Evolutionary conservation across 2,888 invertebrate genomes (phyloP).

Genomic region (Caenorhabditis virilis): DNA sequence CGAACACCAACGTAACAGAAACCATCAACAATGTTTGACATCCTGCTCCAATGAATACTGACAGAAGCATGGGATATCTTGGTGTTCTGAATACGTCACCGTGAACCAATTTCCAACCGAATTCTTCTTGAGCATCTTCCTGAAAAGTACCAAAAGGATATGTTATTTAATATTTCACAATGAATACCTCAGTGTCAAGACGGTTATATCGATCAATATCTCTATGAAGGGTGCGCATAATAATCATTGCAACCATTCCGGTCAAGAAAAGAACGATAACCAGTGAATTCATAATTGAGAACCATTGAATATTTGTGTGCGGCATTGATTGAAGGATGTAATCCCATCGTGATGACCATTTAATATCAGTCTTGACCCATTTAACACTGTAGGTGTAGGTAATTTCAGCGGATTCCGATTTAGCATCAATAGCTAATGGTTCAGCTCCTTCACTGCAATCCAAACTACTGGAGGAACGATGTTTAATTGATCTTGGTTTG

Average conservation of each 20-base stretch:
- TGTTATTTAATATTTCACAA: not conserved
- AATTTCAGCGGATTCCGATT: constrained; percentile 72
- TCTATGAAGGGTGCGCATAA: constrained; percentile 91
- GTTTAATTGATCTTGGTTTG: constrained; percentile 71
- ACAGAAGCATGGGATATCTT: constrained; percentile 90
- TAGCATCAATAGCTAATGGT: constrained; percentile 78
- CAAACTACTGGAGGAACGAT: constrained; percentile 48
- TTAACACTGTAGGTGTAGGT: constrained; percentile 86
- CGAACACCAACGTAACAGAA: constrained; percentile 91
- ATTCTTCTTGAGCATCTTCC: constrained; percentile 83
- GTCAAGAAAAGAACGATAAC: constrained; percentile 88
- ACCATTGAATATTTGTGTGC: constrained; percentile 77
- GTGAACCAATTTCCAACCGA: constrained; percentile 77
- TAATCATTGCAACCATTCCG: constrained; percentile 99
- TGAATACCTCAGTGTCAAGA: constrained; percentile 73
- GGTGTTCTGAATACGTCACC: constrained; percentile 76
- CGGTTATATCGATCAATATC: constrained; percentile 99
- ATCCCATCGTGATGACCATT: constrained; percentile 99
- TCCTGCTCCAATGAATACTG: constrained; percentile 94
- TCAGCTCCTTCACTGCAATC: constrained; percentile 71
- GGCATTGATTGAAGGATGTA: constrained; percentile 98
- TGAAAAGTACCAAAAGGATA: constrained; percentile 49
- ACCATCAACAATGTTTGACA: constrained; percentile 95
- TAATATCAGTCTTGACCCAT: constrained; percentile 76
- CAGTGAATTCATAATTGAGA: constrained; percentile 91